These are phyloP conservation scores for Clarias pachynema DNA, from an alignment of 2,797 vertebrate genomes.

Conservation along the genomic window DNA sequence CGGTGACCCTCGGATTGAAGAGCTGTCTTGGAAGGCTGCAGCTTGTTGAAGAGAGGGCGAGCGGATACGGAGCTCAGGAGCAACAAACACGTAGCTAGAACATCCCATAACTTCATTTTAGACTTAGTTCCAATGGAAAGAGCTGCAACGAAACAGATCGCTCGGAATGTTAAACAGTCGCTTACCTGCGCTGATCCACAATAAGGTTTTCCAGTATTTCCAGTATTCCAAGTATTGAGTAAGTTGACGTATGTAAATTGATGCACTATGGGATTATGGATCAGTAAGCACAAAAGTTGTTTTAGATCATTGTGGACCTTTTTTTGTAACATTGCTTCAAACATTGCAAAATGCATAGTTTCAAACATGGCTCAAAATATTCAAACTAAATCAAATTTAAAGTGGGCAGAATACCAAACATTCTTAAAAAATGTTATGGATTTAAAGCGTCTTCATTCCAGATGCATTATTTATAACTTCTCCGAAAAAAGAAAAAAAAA, in stretches of 20 bases:
- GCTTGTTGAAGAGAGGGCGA: slow-evolving; percentile 85
- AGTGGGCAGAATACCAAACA: neutral
- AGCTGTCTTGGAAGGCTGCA: slow-evolving; percentile 84
- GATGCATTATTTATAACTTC: slow-evolving; percentile 30
- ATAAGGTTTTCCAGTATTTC: too few relatives aligned
- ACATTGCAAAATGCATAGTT: neutral
- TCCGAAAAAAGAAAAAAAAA: slow-evolving; percentile 14
- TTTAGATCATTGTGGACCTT: neutral
- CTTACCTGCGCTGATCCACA: neutral
- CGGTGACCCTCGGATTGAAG: slow-evolving; percentile 65
- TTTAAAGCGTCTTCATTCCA: slow-evolving; percentile 28
- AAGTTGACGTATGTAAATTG: neutral
- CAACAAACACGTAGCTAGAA: slow-evolving; percentile 97
- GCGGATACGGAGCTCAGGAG: slow-evolving; percentile 92
- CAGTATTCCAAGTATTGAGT: neutral
- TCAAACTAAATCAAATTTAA: neutral
- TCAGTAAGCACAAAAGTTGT: neutral
- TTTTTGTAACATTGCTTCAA: neutral
- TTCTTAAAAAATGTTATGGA: slow-evolving; percentile 26
- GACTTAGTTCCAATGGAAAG: slow-evolving; percentile 93
- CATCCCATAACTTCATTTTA: slow-evolving; percentile 99
- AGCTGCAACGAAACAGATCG: slow-evolving; percentile 71
- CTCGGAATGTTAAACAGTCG: slow-evolving; percentile 22
- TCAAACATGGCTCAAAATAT: neutral
- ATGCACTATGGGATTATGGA: neutral